phyloP scores from a whole-genome alignment of 2,888 invertebrate species.

The Unio pictorum region DNA sequence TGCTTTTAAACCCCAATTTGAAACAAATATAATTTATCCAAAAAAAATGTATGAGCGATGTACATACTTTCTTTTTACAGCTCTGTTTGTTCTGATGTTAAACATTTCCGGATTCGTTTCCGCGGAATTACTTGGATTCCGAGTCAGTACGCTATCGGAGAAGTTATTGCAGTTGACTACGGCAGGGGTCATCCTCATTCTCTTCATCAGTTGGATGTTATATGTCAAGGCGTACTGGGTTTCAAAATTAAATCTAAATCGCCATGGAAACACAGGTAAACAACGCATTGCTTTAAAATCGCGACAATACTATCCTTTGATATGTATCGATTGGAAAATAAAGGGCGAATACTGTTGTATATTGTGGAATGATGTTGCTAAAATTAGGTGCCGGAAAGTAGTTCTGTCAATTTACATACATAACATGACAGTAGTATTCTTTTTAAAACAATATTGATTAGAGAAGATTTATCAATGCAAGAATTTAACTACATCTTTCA shows the following conservation, averaged over 20 bases:
- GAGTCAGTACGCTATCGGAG: slow-evolving; percentile 3
- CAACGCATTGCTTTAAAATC: neutral
- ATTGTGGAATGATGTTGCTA: no score
- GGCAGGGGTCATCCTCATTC: slow-evolving; percentile 15
- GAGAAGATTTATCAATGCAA: no score
- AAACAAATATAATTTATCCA: no score
- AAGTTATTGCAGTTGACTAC: slow-evolving; percentile 15
- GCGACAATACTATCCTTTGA: no score
- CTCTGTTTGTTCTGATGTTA: slow-evolving; percentile 21
- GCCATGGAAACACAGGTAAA: slow-evolving; percentile 20
- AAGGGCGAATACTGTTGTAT: no score
- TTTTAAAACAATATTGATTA: neutral
- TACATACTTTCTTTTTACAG: slow-evolving; percentile 10
- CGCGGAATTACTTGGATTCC: slow-evolving; percentile 7
- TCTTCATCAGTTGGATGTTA: slow-evolving; percentile 21
- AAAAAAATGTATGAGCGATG: no score
- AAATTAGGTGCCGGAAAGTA: no score
- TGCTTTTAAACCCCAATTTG: no score
- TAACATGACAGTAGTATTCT: neutral
- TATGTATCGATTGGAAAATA: no score
- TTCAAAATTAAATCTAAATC: slow-evolving; percentile 11
- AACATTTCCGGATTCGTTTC: slow-evolving; percentile 15
- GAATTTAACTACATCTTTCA: no score
- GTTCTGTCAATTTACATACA: no score
- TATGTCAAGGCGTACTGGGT: slow-evolving; percentile 13